Base-by-base conservation (phyloP, 2,113 vertebrate species). In the Gadus macrocephalus region DNA sequence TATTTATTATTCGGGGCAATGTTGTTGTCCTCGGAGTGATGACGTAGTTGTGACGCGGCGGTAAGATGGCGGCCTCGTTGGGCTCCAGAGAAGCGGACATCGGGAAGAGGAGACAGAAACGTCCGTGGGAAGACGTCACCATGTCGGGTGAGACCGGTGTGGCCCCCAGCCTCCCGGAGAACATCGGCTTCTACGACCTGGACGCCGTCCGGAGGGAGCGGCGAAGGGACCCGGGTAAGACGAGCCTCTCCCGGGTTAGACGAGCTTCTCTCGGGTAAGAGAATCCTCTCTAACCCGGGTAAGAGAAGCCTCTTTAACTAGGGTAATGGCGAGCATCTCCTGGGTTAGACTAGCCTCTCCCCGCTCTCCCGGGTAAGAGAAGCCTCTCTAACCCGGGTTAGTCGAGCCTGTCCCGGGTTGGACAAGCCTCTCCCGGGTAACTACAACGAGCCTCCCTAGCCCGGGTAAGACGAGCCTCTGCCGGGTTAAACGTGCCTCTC, bases 21-120 rank as follows among this genome's bases (percentile, higher is more conserved):
- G 15, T 17, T 58, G 5, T 58, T 55, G 5, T 55, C 12, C 53
- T 55, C 16, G 53, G 3, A 55, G 42, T 56, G 55, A 55, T 63
- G 68, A 70, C 71, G 75, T 74, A 55, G 58, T 62, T 53, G 78
- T 16, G 75, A 82, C 76, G 82, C 83, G 42, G 63, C 73, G 61
- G 35, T 81, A 71, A 78, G 87, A 92, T 92, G 85, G 93, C 93
- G 93, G 93, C 92, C 65, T 15, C 70, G 69, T 67, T 66, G 69
- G 82, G 76, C 66, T 78, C 62, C 27, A 80, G 84, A 74, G 87
- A 91, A 70, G 19, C 72, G 0, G 83, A 88, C 53, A 77, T 62
- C 42, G 86, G 87, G 49, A 82, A 79, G 15, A 86, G 71, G 28
- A 74, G 78, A 17, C 75, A 71, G 9, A 83, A 72, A 49, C 60